Conservation (phyloP, 2,888 invertebrate genomes). For the Acleris emargana region DNA sequence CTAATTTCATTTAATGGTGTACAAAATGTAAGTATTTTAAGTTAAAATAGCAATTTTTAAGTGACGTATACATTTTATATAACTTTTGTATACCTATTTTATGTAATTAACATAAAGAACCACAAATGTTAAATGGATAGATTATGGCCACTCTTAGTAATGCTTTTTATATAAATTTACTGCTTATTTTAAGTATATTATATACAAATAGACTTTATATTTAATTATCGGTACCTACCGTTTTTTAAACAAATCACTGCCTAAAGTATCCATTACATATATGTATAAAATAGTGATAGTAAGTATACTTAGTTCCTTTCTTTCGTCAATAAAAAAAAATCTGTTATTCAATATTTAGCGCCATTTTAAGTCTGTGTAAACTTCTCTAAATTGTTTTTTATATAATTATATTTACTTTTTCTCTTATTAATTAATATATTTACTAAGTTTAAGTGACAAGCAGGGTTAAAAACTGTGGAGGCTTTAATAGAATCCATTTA, state of each 20-base stretch:
- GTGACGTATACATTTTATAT: background rate
- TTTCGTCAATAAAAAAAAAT: conserved; percentile 3
- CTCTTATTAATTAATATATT: conserved; percentile 5
- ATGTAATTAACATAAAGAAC: background rate
- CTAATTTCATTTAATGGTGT: conserved; percentile 21
- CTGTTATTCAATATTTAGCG: background rate
- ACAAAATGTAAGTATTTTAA: conserved; percentile 25
- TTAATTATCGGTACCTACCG: background rate
- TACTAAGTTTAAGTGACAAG: conserved; percentile 25
- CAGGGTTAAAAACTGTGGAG: conserved; percentile 31
- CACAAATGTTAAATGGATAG: background rate
- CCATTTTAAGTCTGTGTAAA: background rate
- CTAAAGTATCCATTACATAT: conserved; percentile 11
- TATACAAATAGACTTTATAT: background rate
- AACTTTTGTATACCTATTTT: conserved; percentile 1
- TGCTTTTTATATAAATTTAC: conserved; percentile 6
- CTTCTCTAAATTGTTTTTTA: background rate
- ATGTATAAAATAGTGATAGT: background rate
- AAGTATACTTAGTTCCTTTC: conserved; percentile 10
- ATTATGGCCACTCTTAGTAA: background rate
- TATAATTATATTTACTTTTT: background rate
- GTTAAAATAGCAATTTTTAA: conserved; percentile 10
- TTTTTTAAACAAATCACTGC: conserved; percentile 24
- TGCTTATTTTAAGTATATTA: background rate
- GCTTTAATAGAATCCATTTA: conserved; percentile 28